Base-by-base conservation (phyloP, 2,888 invertebrate genomes). In the Herminia tarsipennalis region DNA sequence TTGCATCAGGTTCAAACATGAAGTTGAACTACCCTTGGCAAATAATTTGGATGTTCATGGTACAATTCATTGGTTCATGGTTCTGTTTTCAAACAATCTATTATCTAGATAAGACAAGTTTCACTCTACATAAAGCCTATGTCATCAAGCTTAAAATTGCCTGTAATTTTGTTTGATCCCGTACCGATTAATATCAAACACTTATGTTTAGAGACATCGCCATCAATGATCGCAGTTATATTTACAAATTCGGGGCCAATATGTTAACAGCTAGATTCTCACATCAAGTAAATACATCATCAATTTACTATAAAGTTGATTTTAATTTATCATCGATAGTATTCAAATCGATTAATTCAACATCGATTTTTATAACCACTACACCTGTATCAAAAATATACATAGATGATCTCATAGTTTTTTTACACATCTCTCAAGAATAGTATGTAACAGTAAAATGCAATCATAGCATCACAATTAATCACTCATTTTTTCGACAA, bases 381-480 rank as follows among this genome's bases (percentile, higher is more conserved):
- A 42, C 35, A 35, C 41, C 34, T 42, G 21, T 25, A 25, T 6
- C 25, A n/a, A 5, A 9, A 10, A 20, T 25, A 27, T 17, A 29
- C 35, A 13, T 25, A 13, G 46, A 50, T 65, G 63, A 65, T 52
- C 38, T 58, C 58, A 65, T 48, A 37, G 14, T 21, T 32, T 41
- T 49, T 54, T 57, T 52, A 50, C 49, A 28, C 27, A 8, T 28
- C 34, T 27, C 16, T 1, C 16, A 27, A 40, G 16, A 16, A 22
- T 28, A 10, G 20, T 5, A 17, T 13, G 13, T 35, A 54, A 54
- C 54, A 58, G 56, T 51, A 45, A 60, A 56, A 47, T 62, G 56
- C 62, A 64, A 65, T 65, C 48, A 49, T 48, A 30, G 25, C 43
- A 43, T 40, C 39, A 32, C 41, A 57, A 66, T 66, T 66, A 66